A percentile compares a stretch with the other conserved stretches of the same genome.
phyloP scores from a whole-genome alignment of 2,797 vertebrate species.

The Hyperoplus lanceolatus region DNA sequence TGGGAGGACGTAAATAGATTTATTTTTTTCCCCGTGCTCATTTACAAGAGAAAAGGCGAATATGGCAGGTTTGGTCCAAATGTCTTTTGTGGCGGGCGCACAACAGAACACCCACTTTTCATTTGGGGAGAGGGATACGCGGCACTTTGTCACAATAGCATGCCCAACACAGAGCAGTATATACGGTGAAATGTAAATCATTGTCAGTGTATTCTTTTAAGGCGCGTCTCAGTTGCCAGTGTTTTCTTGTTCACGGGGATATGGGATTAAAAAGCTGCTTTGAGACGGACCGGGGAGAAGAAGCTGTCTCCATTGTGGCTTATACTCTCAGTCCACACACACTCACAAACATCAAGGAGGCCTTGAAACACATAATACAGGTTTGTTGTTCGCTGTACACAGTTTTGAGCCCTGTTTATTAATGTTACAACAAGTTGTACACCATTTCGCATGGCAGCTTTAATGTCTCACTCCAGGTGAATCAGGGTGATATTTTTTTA shows the following conservation, averaged over 20 bases:
- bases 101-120: constrained; percentile 75
- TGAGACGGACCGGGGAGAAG: constrained; percentile 30
- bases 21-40: constrained; percentile 59
- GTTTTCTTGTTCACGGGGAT: constrained; percentile 47
- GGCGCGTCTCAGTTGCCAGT: constrained; percentile 45
- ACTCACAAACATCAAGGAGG: constrained; percentile 5
- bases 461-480: neutral
- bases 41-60: constrained; percentile 67
- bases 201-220: constrained; percentile 66
- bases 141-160: constrained; percentile 66
- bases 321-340: constrained; percentile 18
- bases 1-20: constrained; percentile 75
- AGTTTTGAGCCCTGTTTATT: neutral
- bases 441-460: constrained; percentile 13
- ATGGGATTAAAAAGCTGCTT: constrained; percentile 67
- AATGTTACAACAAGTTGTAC: constrained; percentile 12
- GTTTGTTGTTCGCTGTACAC: neutral
- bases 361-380: constrained; percentile 17
- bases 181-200: constrained; percentile 76
- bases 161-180: constrained; percentile 63
- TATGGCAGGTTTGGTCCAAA: constrained; percentile 71
- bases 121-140: constrained; percentile 58
- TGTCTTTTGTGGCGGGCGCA: constrained; percentile 67
- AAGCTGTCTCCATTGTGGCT: constrained; percentile 35
- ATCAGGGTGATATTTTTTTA: too few relatives aligned